A percentile compares a stretch with the other conserved stretches of the same genome.
These are phyloP conservation scores for Octodonta nipae DNA, from an alignment of 2,888 invertebrate genomes.

Conservation along the genomic window DNA sequence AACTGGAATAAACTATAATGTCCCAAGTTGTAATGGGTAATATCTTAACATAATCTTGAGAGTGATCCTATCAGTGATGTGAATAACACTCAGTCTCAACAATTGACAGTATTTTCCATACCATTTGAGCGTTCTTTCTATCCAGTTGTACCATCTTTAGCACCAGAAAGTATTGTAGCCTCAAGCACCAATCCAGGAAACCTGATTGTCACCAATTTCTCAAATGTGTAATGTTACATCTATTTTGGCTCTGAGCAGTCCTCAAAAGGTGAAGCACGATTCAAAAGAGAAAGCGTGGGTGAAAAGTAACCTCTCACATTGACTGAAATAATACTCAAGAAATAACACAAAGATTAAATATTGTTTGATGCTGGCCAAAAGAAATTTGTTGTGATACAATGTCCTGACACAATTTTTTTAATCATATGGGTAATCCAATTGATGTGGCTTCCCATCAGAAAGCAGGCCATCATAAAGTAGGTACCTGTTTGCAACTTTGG, in stretches of 20 bases:
- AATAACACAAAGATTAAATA: constrained; percentile 42
- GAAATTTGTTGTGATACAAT: constrained; percentile 60
- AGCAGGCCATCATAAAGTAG: constrained; percentile 61
- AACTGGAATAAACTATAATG: too few relatives aligned
- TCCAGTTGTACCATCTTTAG: constrained; percentile 20
- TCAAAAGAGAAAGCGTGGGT: constrained; percentile 14
- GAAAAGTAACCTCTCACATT: constrained; percentile 3
- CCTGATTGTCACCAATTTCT: constrained; percentile 36
- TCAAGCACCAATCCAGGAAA: constrained; percentile 14
- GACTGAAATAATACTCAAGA: constrained; percentile 10
- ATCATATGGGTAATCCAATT: constrained; percentile 60
- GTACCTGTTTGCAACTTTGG: constrained; percentile 50
- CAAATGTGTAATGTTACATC: constrained; percentile 41
- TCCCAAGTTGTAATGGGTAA: too few relatives aligned
- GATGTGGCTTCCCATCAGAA: constrained; percentile 64
- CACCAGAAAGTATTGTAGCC: too few relatives aligned
- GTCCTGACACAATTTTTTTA: constrained; percentile 61
- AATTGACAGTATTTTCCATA: too few relatives aligned
- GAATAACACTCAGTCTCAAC: too few relatives aligned
- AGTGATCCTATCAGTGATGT: too few relatives aligned
- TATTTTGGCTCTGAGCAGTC: constrained; percentile 36
- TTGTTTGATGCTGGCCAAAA: constrained; percentile 78
- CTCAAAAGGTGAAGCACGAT: constrained; percentile 32
- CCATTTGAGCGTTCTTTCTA: too few relatives aligned
- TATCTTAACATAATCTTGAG: too few relatives aligned